Base-by-base conservation (phyloP, 1,140 invertebrate genomes). In the Pectinophora gossypiella region DNA sequence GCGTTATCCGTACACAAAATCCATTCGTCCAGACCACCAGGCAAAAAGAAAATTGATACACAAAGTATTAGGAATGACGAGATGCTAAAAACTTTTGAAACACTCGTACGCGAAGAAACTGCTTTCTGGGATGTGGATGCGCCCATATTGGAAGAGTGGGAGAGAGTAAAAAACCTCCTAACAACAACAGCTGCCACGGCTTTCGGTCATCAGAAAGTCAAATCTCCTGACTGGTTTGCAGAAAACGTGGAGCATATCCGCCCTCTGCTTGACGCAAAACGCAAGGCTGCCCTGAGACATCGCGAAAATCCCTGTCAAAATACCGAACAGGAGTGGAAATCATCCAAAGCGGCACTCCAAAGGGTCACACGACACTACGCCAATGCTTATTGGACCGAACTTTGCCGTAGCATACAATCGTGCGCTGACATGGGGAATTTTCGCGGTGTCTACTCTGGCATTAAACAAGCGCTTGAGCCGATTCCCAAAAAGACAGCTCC, bases 401-500 rank as follows among this genome's bases (percentile, higher is more conserved):
- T 43, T 5, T 43, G 42, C 18, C 4, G 5, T 5, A 19, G 10
- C 16, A 43, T 43, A 1, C 42, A 43, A 43, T 19, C 9, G 15
- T 43, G 1, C 18, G 42, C 16, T 7, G 42, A 43, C 42, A 20
- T 12, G 9, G 42, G 42, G 18, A 43, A 19, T 12, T 19, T 43
- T 12, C 12, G 42, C 6, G 42, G 42, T 10, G 42, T 43, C 1
- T 43, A 43, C 6, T 0, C 15, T 5, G 42, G 42, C 1, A 43
- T 43, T 2, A 43, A 43, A 19, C 15, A 19, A 19, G 42, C n/a
- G 4, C 7, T 43, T 5, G 42, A 19, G 10, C 23, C 19, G 16
- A 13, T 19, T 18, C 21, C 43, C 13, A 61, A 61, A 18, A 61
- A 61, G 19, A 56, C 48, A 36, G 51, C 59, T n/a, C 59, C 54